Conservation (phyloP, 2,797 vertebrate genomes). For the Eurystomus glaucurus region DNA sequence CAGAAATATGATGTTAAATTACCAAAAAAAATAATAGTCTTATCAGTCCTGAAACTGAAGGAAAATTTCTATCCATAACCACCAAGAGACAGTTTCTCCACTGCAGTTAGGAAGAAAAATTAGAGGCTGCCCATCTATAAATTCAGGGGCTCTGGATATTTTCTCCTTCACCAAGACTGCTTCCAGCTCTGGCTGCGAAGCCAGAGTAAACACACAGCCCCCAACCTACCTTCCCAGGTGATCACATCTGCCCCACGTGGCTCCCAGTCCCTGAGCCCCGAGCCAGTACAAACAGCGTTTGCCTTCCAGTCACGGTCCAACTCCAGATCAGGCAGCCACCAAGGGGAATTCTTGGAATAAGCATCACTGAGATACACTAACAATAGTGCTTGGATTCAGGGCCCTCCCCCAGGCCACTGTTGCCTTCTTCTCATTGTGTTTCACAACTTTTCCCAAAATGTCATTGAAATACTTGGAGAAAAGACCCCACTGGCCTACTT, state of each 20-base stretch:
- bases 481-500: not conserved
- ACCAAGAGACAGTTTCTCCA: not conserved
- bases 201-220: not conserved
- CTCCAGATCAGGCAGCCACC: not conserved
- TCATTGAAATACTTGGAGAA: not conserved
- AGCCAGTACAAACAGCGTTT: not conserved
- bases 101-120: not conserved
- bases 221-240: constrained; percentile 26
- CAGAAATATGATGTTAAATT: not conserved
- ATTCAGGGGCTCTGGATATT: constrained; percentile 24
- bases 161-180: not conserved
- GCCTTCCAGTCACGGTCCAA: rapidly evolving
- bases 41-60: not conserved
- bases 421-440: not conserved
- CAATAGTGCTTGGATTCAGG: not conserved
- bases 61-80: not conserved
- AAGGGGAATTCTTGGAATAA: not conserved
- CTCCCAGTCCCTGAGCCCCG: not conserved
- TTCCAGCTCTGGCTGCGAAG: constrained; percentile 5
- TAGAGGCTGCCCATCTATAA: not conserved
- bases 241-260: rapidly evolving
- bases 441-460: not conserved
- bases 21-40: not conserved
- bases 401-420: not conserved
- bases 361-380: not conserved